Evolutionary conservation across 1,140 invertebrate species (phyloP), one percentile per base, ranked within the genome.

Genomic region (Leptopilina clavipes): DNA sequence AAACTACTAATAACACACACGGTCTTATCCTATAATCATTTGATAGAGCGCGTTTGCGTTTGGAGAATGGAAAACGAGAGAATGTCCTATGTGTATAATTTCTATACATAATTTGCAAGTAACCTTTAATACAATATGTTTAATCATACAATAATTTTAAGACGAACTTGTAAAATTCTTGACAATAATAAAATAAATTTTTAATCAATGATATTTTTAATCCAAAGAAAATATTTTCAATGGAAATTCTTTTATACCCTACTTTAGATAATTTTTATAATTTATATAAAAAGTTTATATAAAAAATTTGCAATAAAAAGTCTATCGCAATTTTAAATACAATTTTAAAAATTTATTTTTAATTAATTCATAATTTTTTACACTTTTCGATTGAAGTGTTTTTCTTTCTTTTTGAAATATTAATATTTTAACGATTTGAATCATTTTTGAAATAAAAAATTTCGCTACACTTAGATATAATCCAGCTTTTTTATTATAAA

Each of bases 401-500:
- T n/a, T n/a, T n/a, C n/a, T n/a, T n/a, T n/a, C n/a, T n/a, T n/a
- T 31, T 31, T 3, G 6, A 31, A 31, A 31, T 40, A 40, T 40
- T 40, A 7, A 40, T n/a, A 45, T 2, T 14, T 45, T 45, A 45
- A 45, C 11, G 10, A n/a, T 45, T 45, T 12, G 43, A 1, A n/a
- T n/a, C n/a, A 6, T 45, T 45, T 45, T 45, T 45, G 14, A 45
- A 45, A 14, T 8, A 40, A 40, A 40, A 40, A 9, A 40, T 40
- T 40, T n/a, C n/a, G n/a, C 9, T 40, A 18, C 18, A 19, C 9
- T n/a, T 18, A 18, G 8, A 10, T 19, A 9, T 18, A 59, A 11
- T 59, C 18, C 56, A 59, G 22, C 25, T 31, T n/a, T 59, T 59
- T 59, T 59, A 59, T 59, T 59, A 59, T 59, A 59, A 59, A 31